Evolutionary conservation across 2,888 invertebrate species (phyloP), one percentile per base, ranked within the genome.

Genomic region (Synergus umbraculus): DNA sequence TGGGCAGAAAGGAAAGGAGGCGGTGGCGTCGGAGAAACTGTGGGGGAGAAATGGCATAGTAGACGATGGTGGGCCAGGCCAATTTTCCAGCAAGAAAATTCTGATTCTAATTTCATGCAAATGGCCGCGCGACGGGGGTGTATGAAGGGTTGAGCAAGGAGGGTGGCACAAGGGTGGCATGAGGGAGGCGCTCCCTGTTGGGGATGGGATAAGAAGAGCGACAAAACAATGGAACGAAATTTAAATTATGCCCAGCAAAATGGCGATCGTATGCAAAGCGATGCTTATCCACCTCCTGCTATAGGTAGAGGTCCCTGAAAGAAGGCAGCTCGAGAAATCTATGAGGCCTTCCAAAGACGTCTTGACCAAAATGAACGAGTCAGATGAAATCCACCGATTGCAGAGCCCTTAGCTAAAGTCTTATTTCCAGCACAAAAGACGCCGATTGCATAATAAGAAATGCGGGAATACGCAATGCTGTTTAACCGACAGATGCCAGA

Each of bases 151-250:
- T 84, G 84, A 85, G 83, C 78, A 82, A 78, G 83, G 83, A 85
- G 88, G 88, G 86, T 84, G 89, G 85, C 87, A 78, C 79, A 82
- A 83, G 82, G 83, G 83, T 76, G 79, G 77, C 79, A 77, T n/a
- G 76, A 82, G 84, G 79, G 77, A 87, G 86, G 85, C 81, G 84
- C 82, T 83, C 81, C 69, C 82, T 79, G 80, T 81, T 82, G 81
- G 85, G 86, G 86, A 81, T 83, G 89, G 86, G 87, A 88, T 90
- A 91, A 91, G 91, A 91, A 92, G 91, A 91, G 91, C 90, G 92
- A 91, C 92, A 92, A 92, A 92, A 92, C 92, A 92, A 92, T 91
- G 91, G 91, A 91, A 91, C 91, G 89, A 92, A 92, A 92, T 92
- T 92, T 91, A 92, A 92, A 92, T 92, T 92, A 91, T 91, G 89